Evolutionary conservation across 1,140 invertebrate genomes (phyloP).

Genomic region (Eriosoma lanigerum): DNA sequence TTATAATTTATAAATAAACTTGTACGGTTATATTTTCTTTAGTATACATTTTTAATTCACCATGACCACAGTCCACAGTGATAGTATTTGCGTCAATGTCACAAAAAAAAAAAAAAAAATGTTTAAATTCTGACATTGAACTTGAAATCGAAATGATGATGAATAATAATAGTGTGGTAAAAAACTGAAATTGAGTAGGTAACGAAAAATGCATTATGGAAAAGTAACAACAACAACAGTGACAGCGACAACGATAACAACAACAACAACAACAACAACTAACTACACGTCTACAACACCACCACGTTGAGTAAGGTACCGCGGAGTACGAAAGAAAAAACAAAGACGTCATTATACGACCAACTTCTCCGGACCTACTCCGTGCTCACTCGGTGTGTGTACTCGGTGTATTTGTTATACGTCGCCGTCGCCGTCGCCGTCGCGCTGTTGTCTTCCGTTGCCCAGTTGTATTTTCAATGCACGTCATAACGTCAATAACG

Average conservation of each 20-base stretch:
- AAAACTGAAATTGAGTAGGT: not conserved
- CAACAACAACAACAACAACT: not conserved
- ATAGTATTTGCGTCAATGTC: not conserved
- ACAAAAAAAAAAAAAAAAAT: too few relatives aligned
- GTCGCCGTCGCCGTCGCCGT: not conserved
- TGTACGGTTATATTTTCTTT: too few relatives aligned
- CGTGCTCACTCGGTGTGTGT: not conserved
- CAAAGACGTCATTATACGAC: conserved; percentile 10
- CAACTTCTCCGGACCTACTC: not conserved
- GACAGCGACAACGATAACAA: not conserved
- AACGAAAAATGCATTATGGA: not conserved
- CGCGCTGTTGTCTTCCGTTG: not conserved
- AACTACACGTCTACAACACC: not conserved
- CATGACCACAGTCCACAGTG: not conserved
- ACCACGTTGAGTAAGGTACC: conserved; percentile 19
- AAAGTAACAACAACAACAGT: not conserved
- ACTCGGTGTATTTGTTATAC: not conserved
- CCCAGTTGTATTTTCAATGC: not conserved
- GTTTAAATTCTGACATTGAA: conserved; percentile 22
- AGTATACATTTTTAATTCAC: too few relatives aligned
- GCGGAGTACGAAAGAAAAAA: not conserved
- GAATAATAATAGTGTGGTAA: not conserved
- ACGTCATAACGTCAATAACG: not conserved
- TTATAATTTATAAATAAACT: too few relatives aligned
- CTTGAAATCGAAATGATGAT: conserved; percentile 44